Evolutionary conservation across 2,113 vertebrate species (phyloP).

Genomic region (Ctenomys sociabilis): DNA sequence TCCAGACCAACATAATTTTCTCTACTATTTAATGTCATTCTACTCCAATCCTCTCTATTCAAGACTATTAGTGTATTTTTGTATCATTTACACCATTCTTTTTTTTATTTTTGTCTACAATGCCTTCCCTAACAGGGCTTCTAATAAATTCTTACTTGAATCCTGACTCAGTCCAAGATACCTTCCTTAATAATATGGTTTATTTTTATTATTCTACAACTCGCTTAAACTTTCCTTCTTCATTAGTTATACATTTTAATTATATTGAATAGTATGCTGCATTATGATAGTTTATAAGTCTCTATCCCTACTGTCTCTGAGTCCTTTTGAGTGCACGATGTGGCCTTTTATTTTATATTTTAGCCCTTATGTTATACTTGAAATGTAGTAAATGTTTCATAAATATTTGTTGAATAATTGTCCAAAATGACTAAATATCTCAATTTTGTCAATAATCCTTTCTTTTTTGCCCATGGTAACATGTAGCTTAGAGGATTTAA

Average conservation of each 20-base stretch:
- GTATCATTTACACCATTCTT: background rate
- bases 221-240: background rate
- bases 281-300: background rate
- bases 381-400: constrained; percentile 27
- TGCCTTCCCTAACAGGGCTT: background rate
- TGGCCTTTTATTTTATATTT: background rate
- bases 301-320: background rate
- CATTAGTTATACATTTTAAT: background rate
- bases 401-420: background rate
- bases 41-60: background rate
- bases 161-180: background rate
- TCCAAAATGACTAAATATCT: background rate
- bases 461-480: background rate
- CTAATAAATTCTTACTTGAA: constrained; percentile 34
- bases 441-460: background rate
- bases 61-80: background rate
- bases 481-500: background rate
- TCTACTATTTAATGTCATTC: background rate
- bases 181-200: background rate
- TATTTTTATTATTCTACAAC: background rate
- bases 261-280: background rate
- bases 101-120: constrained; percentile 23
- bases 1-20: constrained; percentile 10
- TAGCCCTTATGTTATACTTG: background rate
- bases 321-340: background rate